Conservation (phyloP, 2,797 vertebrate species). For the Rachycentron canadum region DNA sequence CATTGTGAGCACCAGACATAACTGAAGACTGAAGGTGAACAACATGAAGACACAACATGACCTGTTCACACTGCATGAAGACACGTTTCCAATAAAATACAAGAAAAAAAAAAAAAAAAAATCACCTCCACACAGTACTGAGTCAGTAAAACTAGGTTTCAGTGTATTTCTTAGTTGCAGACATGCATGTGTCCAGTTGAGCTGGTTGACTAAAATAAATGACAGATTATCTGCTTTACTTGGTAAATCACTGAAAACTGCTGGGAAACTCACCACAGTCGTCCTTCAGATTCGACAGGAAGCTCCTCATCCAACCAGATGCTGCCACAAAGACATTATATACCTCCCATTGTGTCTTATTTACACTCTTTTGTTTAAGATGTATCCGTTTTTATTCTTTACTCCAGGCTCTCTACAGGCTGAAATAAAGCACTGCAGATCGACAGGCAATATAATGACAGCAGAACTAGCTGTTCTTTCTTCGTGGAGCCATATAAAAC, state of each 20-base stretch:
- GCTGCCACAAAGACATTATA: not conserved
- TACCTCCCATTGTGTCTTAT: not conserved
- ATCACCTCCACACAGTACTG: not conserved
- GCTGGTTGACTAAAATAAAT: not conserved
- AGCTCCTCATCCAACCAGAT: not conserved
- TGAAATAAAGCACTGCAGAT: not conserved
- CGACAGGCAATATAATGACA: not conserved
- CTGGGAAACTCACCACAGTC: not conserved
- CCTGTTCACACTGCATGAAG: constrained; percentile 56
- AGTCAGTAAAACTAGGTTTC: not conserved
- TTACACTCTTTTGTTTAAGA: not conserved
- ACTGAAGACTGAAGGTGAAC: not conserved
- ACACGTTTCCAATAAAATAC: constrained; percentile 17
- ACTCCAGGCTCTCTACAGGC: constrained; percentile 4
- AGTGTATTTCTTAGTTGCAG: not conserved
- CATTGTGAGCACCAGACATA: too few species aligned
- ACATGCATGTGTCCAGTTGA: constrained; percentile 1
- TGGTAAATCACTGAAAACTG: not conserved
- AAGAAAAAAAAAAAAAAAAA: not conserved
- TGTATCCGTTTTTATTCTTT: not conserved
- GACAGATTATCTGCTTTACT: not conserved
- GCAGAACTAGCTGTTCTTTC: accelerated
- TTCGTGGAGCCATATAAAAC: not conserved
- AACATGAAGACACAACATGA: not conserved
- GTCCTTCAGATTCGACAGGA: not conserved